Conservation (phyloP, 2,113 vertebrate genomes). For the Prunella himalayana region DNA sequence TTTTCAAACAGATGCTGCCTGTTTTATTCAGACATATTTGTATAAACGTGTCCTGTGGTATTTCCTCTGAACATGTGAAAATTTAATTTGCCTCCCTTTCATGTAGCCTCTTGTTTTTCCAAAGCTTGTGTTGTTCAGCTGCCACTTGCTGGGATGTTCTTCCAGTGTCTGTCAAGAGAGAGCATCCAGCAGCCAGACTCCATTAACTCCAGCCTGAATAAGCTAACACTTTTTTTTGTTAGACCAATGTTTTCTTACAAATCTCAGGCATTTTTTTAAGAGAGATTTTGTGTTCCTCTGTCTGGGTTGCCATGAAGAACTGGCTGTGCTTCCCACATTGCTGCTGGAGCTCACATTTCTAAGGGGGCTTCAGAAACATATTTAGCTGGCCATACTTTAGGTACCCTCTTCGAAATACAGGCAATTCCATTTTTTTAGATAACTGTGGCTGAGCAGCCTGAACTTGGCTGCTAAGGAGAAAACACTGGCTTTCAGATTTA, state of each 20-base stretch:
- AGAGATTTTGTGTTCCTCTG: background rate
- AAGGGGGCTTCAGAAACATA: background rate
- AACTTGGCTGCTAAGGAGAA: background rate
- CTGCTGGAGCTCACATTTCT: background rate
- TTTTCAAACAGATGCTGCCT: constrained; percentile 48
- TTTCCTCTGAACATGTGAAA: constrained; percentile 63
- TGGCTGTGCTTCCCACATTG: background rate
- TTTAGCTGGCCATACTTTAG: background rate
- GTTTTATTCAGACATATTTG: constrained; percentile 2
- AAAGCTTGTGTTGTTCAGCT: background rate
- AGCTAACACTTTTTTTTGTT: background rate
- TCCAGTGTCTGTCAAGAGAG: background rate
- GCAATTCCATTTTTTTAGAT: background rate
- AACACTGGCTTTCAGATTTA: background rate
- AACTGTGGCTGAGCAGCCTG: background rate
- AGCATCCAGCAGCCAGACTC: background rate
- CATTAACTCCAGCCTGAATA: background rate
- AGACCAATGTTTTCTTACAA: background rate
- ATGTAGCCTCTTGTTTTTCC: constrained; percentile 16
- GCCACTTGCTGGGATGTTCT: background rate
- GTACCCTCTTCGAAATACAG: background rate
- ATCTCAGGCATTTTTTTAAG: background rate
- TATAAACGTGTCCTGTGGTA: constrained; percentile 27
- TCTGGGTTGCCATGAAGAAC: background rate
- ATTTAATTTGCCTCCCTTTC: constrained; percentile 51